Conservation (phyloP, 2,797 vertebrate genomes). For the Pantherophis alleghaniensis region DNA sequence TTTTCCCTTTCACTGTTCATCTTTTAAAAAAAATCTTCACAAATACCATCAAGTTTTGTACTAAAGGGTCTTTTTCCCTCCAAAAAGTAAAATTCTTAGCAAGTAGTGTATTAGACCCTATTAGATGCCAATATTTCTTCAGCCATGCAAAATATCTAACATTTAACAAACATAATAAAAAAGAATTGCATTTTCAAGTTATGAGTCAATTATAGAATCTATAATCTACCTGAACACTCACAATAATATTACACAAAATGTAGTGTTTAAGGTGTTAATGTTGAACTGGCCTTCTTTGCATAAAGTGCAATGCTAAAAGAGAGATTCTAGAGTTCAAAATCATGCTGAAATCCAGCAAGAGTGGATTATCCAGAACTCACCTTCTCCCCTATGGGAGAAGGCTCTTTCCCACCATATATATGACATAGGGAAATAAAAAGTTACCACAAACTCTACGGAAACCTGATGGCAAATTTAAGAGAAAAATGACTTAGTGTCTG, state of each 20-base stretch:
- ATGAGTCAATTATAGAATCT: not conserved
- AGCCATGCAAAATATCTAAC: not conserved
- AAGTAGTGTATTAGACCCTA: constrained; percentile 4
- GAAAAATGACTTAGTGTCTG: constrained; percentile 34
- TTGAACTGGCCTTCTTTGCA: constrained; percentile 50
- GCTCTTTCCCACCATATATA: not conserved
- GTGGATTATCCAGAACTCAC: not conserved
- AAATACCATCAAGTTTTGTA: not conserved
- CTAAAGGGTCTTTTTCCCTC: not conserved
- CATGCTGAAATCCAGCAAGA: not conserved
- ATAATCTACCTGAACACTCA: constrained; percentile 45
- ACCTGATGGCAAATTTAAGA: not conserved
- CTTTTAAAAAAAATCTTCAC: not conserved
- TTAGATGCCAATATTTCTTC: not conserved
- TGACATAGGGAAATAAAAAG: not conserved
- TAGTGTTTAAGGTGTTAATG: constrained; percentile 54
- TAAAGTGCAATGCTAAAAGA: constrained; percentile 50
- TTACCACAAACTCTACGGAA: not conserved
- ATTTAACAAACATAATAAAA: not conserved
- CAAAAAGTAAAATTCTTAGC: not conserved
- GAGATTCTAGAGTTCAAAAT: not conserved
- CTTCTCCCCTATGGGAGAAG: not conserved
- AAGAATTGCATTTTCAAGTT: not conserved
- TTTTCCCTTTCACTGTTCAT: not conserved
- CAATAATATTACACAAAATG: constrained; percentile 57